These are phyloP conservation scores for Spinibarbus caldwelli DNA, from an alignment of 2,797 vertebrate genomes.

Conservation along the genomic window DNA sequence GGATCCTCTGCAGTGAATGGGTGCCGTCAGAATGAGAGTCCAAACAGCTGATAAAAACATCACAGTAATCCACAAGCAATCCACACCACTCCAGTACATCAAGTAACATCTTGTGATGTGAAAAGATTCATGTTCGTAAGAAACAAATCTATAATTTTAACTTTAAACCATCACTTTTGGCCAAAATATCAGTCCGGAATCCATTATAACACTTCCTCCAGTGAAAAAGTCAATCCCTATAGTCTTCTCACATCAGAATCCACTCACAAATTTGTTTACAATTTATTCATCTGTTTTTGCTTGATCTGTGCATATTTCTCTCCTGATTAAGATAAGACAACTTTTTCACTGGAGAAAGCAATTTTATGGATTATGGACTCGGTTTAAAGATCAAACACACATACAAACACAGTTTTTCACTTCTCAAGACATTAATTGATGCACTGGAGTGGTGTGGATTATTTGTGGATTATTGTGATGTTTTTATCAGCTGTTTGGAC, in stretches of 20 bases:
- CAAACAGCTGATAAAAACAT: not conserved
- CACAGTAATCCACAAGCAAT: not conserved
- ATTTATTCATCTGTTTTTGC: not conserved
- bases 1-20: not conserved
- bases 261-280: too few relatives aligned
- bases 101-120: not conserved
- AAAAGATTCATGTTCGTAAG: too few relatives aligned
- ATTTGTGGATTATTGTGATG: not conserved
- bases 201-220: too few relatives aligned
- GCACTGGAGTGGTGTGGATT: not conserved
- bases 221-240: too few relatives aligned
- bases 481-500: not conserved
- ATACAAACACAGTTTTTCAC: not conserved
- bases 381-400: too few relatives aligned
- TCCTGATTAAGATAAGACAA: too few relatives aligned
- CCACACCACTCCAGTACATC: not conserved
- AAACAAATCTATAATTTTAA: too few relatives aligned
- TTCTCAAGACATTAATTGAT: not conserved
- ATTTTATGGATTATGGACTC: too few relatives aligned
- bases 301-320: not conserved
- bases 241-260: too few relatives aligned
- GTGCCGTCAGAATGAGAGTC: not conserved
- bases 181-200: too few relatives aligned
- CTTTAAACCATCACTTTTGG: too few relatives aligned
- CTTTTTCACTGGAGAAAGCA: too few relatives aligned